Base-by-base conservation (phyloP, 2,888 invertebrate species). In the Folsomia manolachei region DNA sequence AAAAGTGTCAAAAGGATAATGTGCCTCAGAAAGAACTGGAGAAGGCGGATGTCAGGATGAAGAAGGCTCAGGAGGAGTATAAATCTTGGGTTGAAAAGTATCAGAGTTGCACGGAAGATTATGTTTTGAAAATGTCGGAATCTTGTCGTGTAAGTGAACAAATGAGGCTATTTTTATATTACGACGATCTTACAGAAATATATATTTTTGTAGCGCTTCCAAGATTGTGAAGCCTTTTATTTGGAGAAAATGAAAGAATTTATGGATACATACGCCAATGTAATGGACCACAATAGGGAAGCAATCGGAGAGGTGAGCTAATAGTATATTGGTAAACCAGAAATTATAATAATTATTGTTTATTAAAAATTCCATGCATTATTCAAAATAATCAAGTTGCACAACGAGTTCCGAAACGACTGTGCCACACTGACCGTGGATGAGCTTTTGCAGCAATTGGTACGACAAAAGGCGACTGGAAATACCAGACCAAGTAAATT, bases 51-150 rank as follows among this genome's bases (percentile, higher is more conserved):
- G 87, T 89, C 0, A 97, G 98, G 84, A 86, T 94, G 80, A 93
- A 92, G 83, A 97, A 97, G 86, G 89, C 96, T 24, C 93, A 96
- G 84, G 97, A 98, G 83, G 98, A 99, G 82, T 98, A 97, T 83
- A 92, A 92, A 83, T 86, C 87, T 77, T 88, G 95, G 80, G 90
- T 96, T 78, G 97, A 97, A 75, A 98, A 97, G 85, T 97, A 98
- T 84, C 91, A 90, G 82, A 86, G 88, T 27, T 90, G 95, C 65
- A 91, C 97, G 83, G 92, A 92, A 81, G 95, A 96, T 82, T 99
- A 97, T 86, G 96, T 97, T 85, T 90, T 90, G 82, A 95, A 95
- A 86, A 97, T 98, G 97, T 91, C 92, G 4, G 88, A 90, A 79
- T 93, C 95, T 56, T 95, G 94, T 85, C 91, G 91, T 85, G 91